Evolutionary conservation across 2,797 vertebrate genomes (phyloP).

Genomic region (Scyliorhinus canicula): DNA sequence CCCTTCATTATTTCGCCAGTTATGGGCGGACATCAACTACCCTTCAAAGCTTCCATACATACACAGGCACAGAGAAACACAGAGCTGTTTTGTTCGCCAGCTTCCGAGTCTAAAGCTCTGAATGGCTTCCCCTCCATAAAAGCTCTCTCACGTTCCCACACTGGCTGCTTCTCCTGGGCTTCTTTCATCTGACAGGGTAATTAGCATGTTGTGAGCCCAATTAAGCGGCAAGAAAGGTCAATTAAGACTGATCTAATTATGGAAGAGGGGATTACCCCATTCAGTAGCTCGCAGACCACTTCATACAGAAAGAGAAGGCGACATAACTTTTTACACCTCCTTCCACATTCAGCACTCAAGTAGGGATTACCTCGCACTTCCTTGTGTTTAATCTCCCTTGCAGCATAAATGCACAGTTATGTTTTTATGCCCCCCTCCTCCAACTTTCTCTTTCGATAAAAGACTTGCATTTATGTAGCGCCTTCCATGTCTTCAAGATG

Average conservation of each 20-base stretch:
- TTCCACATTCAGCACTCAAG: not conserved
- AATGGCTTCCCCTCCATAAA: not conserved
- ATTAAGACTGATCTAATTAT: conserved; percentile 34
- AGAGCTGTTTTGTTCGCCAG: not conserved
- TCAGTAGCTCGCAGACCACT: not conserved
- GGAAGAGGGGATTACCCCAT: not conserved
- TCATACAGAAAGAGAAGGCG: not conserved
- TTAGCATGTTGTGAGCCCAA: conserved; percentile 33
- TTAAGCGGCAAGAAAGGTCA: not conserved
- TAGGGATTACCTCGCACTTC: not conserved
- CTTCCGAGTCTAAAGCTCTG: not conserved
- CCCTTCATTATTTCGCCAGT: not conserved
- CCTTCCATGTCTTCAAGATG: not conserved
- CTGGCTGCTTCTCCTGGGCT: not conserved
- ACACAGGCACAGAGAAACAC: not conserved
- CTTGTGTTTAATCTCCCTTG: not conserved
- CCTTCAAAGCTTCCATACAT: not conserved
- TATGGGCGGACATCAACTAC: not conserved
- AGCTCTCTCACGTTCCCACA: not conserved
- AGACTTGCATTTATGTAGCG: not conserved
- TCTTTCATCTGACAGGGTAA: not conserved
- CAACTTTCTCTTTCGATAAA: not conserved
- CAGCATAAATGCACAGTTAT: not conserved
- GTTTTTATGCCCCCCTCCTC: not conserved
- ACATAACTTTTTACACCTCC: not conserved